Percentiles rank a stretch among this genome's conserved stretches.
These are phyloP conservation scores for Colinus virginianus DNA, from an alignment of 2,113 vertebrate genomes.

Conservation along the genomic window DNA sequence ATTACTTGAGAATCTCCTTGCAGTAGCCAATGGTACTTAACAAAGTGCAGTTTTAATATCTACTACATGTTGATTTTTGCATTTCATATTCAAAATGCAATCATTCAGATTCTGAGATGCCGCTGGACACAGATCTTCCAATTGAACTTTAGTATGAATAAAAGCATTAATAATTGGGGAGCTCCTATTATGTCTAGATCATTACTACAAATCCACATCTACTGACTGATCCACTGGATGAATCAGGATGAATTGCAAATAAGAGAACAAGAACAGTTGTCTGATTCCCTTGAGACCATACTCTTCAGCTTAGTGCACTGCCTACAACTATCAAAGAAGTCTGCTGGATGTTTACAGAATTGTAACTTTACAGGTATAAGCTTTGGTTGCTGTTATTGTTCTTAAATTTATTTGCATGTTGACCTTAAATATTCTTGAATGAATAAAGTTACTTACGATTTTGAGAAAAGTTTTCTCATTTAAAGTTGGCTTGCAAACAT, in stretches of 20 bases:
- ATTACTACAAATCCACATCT: neutral
- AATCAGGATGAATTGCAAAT: neutral
- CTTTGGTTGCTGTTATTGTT: neutral
- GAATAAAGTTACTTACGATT: neutral
- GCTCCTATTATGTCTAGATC: neutral
- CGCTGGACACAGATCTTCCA: neutral
- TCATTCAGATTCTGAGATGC: neutral
- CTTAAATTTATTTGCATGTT: neutral
- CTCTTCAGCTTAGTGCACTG: neutral
- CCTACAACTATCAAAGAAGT: slow-evolving; percentile 10
- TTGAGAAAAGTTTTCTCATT: neutral
- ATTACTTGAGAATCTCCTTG: neutral
- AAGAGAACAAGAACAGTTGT: neutral
- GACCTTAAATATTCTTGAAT: neutral
- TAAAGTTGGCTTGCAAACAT: neutral
- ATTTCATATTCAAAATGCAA: neutral
- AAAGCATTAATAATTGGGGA: neutral
- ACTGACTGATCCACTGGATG: neutral
- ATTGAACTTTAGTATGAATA: neutral
- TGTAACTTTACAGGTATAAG: neutral
- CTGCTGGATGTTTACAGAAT: neutral
- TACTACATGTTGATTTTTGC: neutral
- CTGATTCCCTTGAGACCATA: neutral
- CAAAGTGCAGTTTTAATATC: neutral
- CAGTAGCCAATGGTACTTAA: neutral